Evolutionary conservation across 1,140 invertebrate genomes (phyloP), one percentile per base, ranked within the genome.

Genomic region (Globodera rostochiensis): DNA sequence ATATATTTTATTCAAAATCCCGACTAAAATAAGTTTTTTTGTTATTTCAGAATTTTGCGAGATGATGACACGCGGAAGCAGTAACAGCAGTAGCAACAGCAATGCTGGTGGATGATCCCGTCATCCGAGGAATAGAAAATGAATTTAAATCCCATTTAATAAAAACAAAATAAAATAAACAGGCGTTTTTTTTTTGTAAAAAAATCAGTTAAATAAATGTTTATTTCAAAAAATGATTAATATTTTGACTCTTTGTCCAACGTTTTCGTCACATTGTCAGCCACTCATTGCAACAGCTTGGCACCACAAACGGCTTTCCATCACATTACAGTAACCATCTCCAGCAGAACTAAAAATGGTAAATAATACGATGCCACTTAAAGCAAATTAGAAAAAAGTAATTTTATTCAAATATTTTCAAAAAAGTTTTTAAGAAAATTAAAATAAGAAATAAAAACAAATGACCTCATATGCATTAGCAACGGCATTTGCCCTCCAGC

Each of bases 21-120:
- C 36, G 36, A 36, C 36, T 36, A 36, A 36, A 36, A 36, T 0
- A 36, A 36, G 25, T 36, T 36, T 36, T 36, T 36, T 36, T 36
- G 36, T 36, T 36, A 36, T 36, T 36, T 36, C 36, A 87, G 87
- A 88, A 80, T 88, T 88, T 74, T 88, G 86, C 74, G 76, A 87
- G 69, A 88, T 88, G 87, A 88, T 88, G 87, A 88, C 87, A 49
- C 73, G 87, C 1, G 57, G 57, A 19, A 64, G 15, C 57, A 64
- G n/a, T 76, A 80, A 47, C 47, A 80, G 57, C 76, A 64, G 57
- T 3, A 53, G 53, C 57, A 64, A 64, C 57, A 19, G 57, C 57
- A 64, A 64, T 64, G 11, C 57, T 36, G 36, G 36, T 36, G 36
- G 36, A 36, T 36, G 36, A 36, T 36, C 36, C 36, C 36, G 36